Base-by-base conservation (phyloP, 37 sponge, comb jelly and placozoan species). In the Chondrosia reniformis region DNA sequence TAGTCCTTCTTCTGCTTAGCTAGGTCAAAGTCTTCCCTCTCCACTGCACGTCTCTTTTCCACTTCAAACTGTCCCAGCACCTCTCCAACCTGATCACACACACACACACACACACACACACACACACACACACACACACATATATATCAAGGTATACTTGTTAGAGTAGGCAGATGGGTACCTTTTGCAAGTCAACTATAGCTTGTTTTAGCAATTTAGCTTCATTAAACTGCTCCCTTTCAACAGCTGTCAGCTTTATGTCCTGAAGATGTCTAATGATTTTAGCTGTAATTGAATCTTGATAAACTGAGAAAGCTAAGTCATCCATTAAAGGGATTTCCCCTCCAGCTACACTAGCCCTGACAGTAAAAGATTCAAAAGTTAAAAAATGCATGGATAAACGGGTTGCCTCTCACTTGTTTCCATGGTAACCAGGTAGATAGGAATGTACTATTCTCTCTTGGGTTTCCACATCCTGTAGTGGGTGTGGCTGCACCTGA, bases 11-110 rank as follows among this genome's bases (percentile, higher is more conserved):
- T 88, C 33, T 74, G 69, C 65, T 85, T 67, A 37, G 95, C 95
- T 1, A 74, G 55, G 59, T 91, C 95, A 63, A 88, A 94, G 82
- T 94, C 86, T 63, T 94, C 95, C 52, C 79, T 81, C 45, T 84
- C 84, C 24, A 94, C 80, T n/a, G 95, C 95, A 19, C 45, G 45
- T 58, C 77, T 84, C 89, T 94, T 94, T 76, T 94, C 89, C 56
- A 81, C 67, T 45, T 85, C 95, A 77, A 76, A 82, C 6, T 85
- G 81, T 19, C 86, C 89, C 69, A 94, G 69, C 15, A 78, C 74
- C 77, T 91, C 86, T 1, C 91, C 95, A 62, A 88, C 81, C 89
- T 88, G 62, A 30, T n/a, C 34, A 64, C 66, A 64, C 66, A 64
- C 52, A 49, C 52, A 49, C 52, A 49, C 52, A n/a, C n/a, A n/a